phyloP scores from a whole-genome alignment of 2,888 invertebrate genomes.

The Anorthoa munda region DNA sequence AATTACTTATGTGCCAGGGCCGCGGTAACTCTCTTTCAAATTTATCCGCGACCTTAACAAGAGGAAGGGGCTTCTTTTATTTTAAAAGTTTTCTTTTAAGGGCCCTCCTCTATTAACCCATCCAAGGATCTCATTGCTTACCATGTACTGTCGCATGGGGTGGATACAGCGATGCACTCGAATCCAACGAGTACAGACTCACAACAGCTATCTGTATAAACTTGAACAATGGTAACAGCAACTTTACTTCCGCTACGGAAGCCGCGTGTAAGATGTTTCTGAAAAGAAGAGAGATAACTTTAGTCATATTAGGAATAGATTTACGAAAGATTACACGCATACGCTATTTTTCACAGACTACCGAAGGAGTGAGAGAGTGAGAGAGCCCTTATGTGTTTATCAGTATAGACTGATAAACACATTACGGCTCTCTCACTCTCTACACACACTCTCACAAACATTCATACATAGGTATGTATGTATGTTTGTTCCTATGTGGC shows the following conservation, averaged over 20 bases:
- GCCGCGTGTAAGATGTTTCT: slow-evolving; percentile 62
- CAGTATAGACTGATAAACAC: too few species aligned
- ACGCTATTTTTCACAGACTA: too few species aligned
- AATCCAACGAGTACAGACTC: slow-evolving; percentile 43
- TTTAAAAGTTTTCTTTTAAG: background rate
- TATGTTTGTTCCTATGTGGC: too few species aligned
- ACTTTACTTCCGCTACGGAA: slow-evolving; percentile 59
- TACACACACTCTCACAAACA: too few species aligned
- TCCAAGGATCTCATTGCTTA: slow-evolving; percentile 35
- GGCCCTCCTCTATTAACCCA: background rate
- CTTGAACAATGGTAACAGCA: slow-evolving; percentile 65
- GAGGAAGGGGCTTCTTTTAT: background rate
- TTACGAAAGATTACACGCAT: background rate
- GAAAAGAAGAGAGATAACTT: slow-evolving; percentile 19
- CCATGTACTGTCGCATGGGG: slow-evolving; percentile 67
- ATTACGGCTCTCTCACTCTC: too few species aligned
- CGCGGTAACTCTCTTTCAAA: too few species aligned
- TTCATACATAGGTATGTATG: too few species aligned
- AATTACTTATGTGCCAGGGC: too few species aligned
- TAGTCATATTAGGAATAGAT: background rate
- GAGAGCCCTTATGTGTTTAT: too few species aligned
- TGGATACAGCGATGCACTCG: slow-evolving; percentile 55
- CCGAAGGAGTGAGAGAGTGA: too few species aligned
- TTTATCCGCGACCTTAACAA: too few species aligned
- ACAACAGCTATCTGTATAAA: slow-evolving; percentile 62